phyloP scores from a whole-genome alignment of 1,140 invertebrate genomes.

The Drosophila ficusphila region DNA sequence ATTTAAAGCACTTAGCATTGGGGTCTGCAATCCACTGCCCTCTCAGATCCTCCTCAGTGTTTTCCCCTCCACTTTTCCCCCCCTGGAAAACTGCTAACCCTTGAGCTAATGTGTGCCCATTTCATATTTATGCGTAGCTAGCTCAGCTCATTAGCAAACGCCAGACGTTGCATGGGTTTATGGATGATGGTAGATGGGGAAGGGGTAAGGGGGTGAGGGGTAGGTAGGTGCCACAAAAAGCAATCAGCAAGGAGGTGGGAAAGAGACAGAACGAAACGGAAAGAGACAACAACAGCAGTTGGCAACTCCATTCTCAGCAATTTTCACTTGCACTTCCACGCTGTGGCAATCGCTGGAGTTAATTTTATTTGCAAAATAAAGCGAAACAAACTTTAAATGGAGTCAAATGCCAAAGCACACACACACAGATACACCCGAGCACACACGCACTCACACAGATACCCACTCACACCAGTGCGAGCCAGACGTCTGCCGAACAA shows the following conservation, averaged over 20 bases:
- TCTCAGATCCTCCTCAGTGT: constrained; percentile 2
- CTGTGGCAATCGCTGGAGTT: constrained; percentile 59
- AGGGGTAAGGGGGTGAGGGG: neutral
- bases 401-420: constrained; percentile 78
- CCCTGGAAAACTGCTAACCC: constrained; percentile 21
- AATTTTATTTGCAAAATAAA: constrained; percentile 83
- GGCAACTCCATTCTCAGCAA: constrained; percentile 61
- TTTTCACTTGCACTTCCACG: constrained; percentile 64
- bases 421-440: constrained; percentile 5
- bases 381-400: constrained; percentile 81
- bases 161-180: constrained; percentile 13
- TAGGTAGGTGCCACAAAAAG: constrained; percentile 25
- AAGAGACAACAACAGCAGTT: constrained; percentile 41
- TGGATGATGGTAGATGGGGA: neutral
- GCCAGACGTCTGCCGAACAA: constrained; percentile 80
- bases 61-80: neutral
- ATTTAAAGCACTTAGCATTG: constrained; percentile 8
- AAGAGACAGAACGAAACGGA: neutral
- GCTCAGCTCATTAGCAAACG: constrained; percentile 70
- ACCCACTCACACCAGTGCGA: constrained; percentile 8
- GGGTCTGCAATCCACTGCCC: neutral
- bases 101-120: constrained; percentile 75
- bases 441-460: constrained; percentile 12
- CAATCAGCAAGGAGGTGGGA: constrained; percentile 15
- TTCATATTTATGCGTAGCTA: constrained; percentile 71